Conservation (phyloP, 1,140 invertebrate species). For the Theocolax elegans region DNA sequence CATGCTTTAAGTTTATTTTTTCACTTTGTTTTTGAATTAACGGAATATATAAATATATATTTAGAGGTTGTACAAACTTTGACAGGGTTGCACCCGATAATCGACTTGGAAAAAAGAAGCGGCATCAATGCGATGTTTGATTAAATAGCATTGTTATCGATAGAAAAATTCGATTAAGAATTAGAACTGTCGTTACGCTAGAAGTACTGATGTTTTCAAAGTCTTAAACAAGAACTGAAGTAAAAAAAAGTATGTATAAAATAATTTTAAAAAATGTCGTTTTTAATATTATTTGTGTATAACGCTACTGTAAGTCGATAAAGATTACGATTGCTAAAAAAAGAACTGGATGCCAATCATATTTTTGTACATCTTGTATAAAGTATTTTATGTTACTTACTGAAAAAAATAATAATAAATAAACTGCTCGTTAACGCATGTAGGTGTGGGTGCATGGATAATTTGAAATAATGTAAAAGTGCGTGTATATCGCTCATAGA, state of each 20-base stretch:
- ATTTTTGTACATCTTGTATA: slow-evolving; percentile 62
- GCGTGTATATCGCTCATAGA: slow-evolving; percentile 30
- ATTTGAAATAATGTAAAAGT: slow-evolving; percentile 36
- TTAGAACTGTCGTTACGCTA: slow-evolving; percentile 20
- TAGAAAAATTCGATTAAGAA: slow-evolving; percentile 10
- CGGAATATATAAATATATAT: slow-evolving; percentile 31
- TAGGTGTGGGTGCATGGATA: slow-evolving; percentile 35
- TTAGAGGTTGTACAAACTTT: slow-evolving; percentile 37
- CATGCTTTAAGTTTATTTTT: slow-evolving; percentile 28
- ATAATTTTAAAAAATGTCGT: slow-evolving; percentile 27
- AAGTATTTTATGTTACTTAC: slow-evolving; percentile 48
- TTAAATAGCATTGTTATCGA: slow-evolving; percentile 6
- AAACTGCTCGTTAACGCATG: slow-evolving; percentile 29
- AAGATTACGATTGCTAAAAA: slow-evolving; percentile 35
- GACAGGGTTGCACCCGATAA: slow-evolving; percentile 21
- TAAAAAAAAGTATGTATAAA: slow-evolving; percentile 42
- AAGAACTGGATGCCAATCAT: slow-evolving; percentile 50
- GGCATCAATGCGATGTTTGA: slow-evolving; percentile 10
- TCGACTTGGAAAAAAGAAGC: slow-evolving; percentile 6
- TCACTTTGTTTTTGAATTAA: slow-evolving; percentile 10
- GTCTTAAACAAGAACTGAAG: slow-evolving; percentile 25
- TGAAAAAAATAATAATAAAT: not conserved
- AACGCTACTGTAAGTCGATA: slow-evolving; percentile 40
- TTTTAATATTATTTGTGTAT: slow-evolving; percentile 45
- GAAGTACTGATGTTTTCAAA: slow-evolving; percentile 37